Conservation (phyloP, 2,113 vertebrate species). For the Cyprinodon tularosa region DNA sequence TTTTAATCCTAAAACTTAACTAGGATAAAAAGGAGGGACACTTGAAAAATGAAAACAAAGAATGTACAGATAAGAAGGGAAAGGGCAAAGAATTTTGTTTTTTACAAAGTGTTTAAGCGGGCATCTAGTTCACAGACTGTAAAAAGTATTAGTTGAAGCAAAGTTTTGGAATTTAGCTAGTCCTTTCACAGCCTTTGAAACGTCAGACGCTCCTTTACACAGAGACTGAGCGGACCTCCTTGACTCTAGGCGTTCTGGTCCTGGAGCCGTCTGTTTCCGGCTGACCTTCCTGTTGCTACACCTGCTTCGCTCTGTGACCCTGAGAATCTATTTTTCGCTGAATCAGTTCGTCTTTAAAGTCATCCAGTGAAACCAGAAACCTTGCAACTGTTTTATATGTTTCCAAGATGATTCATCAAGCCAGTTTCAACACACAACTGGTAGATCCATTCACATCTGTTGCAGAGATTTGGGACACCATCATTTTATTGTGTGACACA, state of each 20-base stretch:
- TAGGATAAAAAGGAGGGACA: constrained; percentile 35
- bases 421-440: constrained; percentile 55
- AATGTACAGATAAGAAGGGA: neutral
- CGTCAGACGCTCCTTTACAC: constrained; percentile 42
- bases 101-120: neutral
- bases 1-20: constrained; percentile 66
- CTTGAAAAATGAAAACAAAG: constrained; percentile 30
- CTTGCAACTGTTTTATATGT: constrained; percentile 70
- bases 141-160: constrained; percentile 8
- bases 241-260: constrained; percentile 37
- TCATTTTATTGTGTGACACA: constrained; percentile 74
- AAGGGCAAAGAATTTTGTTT: neutral
- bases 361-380: constrained; percentile 47
- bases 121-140: constrained; percentile 42
- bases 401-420: constrained; percentile 58
- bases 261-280: constrained; percentile 47
- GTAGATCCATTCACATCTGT: constrained; percentile 69
- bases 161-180: constrained; percentile 57
- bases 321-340: constrained; percentile 52
- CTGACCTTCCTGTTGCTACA: constrained; percentile 42
- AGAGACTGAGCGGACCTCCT: constrained; percentile 8
- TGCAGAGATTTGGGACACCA: constrained; percentile 60
- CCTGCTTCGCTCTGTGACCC: constrained; percentile 63
- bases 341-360: constrained; percentile 62
- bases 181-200: constrained; percentile 35